These are phyloP conservation scores for Troides aeacus DNA, from an alignment of 2,888 invertebrate genomes.

Conservation along the genomic window DNA sequence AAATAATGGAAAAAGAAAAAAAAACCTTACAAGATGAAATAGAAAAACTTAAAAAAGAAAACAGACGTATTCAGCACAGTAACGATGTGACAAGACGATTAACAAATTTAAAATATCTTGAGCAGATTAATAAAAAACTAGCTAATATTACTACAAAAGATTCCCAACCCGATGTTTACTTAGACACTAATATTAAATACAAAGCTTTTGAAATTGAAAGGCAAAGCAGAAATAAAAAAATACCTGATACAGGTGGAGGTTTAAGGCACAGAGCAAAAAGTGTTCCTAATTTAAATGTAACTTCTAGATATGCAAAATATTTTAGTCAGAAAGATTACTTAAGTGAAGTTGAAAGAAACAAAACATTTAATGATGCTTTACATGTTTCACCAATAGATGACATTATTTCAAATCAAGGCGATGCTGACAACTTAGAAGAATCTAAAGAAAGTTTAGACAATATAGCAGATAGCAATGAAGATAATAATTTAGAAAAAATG, in stretches of 20 bases:
- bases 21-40: slow-evolving; percentile 82
- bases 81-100: slow-evolving; percentile 79
- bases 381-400: slow-evolving; percentile 18
- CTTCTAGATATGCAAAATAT: slow-evolving; percentile 75
- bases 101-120: slow-evolving; percentile 86
- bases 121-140: slow-evolving; percentile 85
- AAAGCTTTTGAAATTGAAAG: slow-evolving; percentile 69
- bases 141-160: slow-evolving; percentile 56
- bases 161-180: slow-evolving; percentile 48
- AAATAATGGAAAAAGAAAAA: slow-evolving; percentile 86
- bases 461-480: slow-evolving; percentile 46
- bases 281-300: slow-evolving; percentile 73
- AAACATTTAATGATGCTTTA: slow-evolving; percentile 38
- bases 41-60: slow-evolving; percentile 84
- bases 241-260: slow-evolving; percentile 40
- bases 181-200: slow-evolving; percentile 59
- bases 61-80: slow-evolving; percentile 81
- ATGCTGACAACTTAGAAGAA: slow-evolving; percentile 34
- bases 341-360: slow-evolving; percentile 55
- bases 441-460: slow-evolving; percentile 35
- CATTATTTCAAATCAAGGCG: slow-evolving; percentile 42
- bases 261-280: slow-evolving; percentile 68
- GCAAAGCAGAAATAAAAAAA: slow-evolving; percentile 56
- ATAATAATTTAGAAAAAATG: slow-evolving; percentile 66
- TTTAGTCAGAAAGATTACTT: slow-evolving; percentile 69